A percentile compares a stretch with the other conserved stretches of the same genome.
phyloP scores from a whole-genome alignment of 2,113 vertebrate species.

The Lycocorax pyrrhopterus region DNA sequence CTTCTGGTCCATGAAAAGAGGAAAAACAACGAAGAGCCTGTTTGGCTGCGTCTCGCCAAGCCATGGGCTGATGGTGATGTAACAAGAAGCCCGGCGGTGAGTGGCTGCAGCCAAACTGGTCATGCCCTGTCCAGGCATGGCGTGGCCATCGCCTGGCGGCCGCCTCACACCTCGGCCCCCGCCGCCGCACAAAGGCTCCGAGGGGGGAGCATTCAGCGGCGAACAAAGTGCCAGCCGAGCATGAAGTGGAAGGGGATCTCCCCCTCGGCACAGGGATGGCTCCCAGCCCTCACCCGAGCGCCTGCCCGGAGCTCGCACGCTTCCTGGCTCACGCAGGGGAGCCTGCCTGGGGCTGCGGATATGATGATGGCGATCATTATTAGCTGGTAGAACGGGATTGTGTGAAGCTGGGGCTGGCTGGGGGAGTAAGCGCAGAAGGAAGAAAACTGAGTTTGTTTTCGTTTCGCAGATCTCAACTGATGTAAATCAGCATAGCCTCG shows the following conservation, averaged over 20 bases:
- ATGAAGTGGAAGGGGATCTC: constrained; percentile 68
- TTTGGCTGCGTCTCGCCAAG: constrained; percentile 47
- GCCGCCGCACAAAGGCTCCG: constrained; percentile 65
- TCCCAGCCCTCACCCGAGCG: background rate
- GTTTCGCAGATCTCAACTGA: background rate
- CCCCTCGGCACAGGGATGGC: background rate
- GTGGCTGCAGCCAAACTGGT: constrained; percentile 79
- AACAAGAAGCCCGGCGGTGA: constrained; percentile 52
- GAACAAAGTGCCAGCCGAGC: constrained; percentile 78
- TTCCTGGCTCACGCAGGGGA: background rate
- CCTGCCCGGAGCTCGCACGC: background rate
- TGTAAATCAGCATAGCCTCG: background rate
- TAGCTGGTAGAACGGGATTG: background rate
- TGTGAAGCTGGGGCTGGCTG: background rate
- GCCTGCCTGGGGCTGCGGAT: background rate
- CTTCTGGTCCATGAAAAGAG: constrained; percentile 59
- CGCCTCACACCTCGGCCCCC: constrained; percentile 67
- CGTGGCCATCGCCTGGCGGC: constrained; percentile 63
- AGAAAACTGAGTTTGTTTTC: background rate
- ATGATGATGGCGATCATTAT: background rate
- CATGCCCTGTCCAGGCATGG: constrained; percentile 76
- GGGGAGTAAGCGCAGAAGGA: background rate
- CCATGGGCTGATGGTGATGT: constrained; percentile 77
- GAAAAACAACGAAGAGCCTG: constrained; percentile 61
- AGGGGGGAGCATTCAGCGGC: constrained; percentile 64